Conservation (phyloP, 2,797 vertebrate species). For the Atherinosoma microstoma region DNA sequence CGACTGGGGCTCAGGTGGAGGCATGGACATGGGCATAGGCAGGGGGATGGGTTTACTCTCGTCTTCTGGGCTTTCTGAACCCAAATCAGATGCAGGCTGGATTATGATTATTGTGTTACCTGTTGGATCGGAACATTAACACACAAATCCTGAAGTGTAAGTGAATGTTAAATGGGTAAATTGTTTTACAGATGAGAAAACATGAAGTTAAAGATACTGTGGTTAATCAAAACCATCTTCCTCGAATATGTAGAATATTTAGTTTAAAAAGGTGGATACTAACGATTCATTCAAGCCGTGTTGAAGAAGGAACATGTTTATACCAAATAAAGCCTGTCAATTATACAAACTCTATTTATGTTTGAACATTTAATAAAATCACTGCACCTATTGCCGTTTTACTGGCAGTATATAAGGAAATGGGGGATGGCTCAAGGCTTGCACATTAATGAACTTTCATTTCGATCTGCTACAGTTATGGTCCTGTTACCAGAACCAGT, state of each 20-base stretch:
- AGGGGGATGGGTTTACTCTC: slow-evolving; percentile 66
- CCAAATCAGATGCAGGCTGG: slow-evolving; percentile 79
- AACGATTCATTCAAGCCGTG: background rate
- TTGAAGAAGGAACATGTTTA: too few species aligned
- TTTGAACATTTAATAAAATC: too few species aligned
- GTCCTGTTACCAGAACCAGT: too few species aligned
- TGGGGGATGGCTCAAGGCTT: too few species aligned
- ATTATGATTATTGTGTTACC: slow-evolving; percentile 82
- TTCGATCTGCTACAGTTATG: too few species aligned
- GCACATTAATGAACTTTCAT: too few species aligned
- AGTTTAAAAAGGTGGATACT: background rate
- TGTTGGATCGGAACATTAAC: slow-evolving; percentile 70
- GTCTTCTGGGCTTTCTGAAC: slow-evolving; percentile 64
- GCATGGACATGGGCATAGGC: slow-evolving; percentile 60
- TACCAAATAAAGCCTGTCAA: too few species aligned
- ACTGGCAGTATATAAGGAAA: too few species aligned
- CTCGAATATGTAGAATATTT: background rate
- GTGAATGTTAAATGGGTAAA: slow-evolving; percentile 12
- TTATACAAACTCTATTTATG: too few species aligned
- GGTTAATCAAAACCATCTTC: background rate
- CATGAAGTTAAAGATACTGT: background rate
- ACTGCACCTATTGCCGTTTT: too few species aligned
- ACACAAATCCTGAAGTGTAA: slow-evolving; percentile 36
- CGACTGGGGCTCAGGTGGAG: slow-evolving; percentile 56
- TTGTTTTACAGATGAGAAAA: background rate